Conservation (phyloP, 2,797 vertebrate genomes). For the Arrhamphus sclerolepis region DNA sequence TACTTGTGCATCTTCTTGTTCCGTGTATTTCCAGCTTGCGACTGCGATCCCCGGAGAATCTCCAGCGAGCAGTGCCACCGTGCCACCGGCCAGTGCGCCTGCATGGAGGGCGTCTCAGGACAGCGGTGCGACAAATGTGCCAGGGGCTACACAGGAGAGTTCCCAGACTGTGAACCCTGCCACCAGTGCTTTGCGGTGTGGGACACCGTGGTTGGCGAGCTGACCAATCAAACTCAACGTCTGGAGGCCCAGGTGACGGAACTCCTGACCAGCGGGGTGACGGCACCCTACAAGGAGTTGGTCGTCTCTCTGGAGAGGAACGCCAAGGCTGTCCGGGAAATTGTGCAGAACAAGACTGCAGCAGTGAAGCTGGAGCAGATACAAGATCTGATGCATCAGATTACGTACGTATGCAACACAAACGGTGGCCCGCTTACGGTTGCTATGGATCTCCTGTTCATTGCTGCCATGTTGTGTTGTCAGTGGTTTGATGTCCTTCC, state of each 20-base stretch:
- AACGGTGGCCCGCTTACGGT: neutral
- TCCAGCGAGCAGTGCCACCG: conserved; percentile 89
- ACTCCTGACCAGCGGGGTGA: conserved; percentile 86
- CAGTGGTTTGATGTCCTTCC: conserved; percentile 87
- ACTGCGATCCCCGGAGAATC: conserved; percentile 89
- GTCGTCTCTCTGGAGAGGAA: conserved; percentile 86
- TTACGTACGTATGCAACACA: conserved; percentile 81
- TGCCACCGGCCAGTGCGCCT: conserved; percentile 88
- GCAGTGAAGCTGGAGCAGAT: conserved; percentile 84
- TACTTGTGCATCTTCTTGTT: neutral
- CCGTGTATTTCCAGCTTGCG: conserved; percentile 83
- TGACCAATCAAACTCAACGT: conserved; percentile 87
- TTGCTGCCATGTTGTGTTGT: conserved; percentile 1
- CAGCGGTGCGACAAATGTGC: conserved; percentile 88
- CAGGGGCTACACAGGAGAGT: conserved; percentile 87
- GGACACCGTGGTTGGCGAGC: conserved; percentile 85
- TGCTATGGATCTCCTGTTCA: neutral
- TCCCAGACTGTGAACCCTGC: conserved; percentile 88
- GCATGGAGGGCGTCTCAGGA: conserved; percentile 86
- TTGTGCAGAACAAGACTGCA: conserved; percentile 86
- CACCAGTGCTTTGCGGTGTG: conserved; percentile 91
- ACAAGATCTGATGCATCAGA: conserved; percentile 85
- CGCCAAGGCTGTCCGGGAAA: conserved; percentile 82
- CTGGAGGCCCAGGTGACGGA: conserved; percentile 86
- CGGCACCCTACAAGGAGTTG: conserved; percentile 87